These are phyloP conservation scores for Gallinago solitaria DNA, from an alignment of 2,797 vertebrate species.

Conservation along the genomic window DNA sequence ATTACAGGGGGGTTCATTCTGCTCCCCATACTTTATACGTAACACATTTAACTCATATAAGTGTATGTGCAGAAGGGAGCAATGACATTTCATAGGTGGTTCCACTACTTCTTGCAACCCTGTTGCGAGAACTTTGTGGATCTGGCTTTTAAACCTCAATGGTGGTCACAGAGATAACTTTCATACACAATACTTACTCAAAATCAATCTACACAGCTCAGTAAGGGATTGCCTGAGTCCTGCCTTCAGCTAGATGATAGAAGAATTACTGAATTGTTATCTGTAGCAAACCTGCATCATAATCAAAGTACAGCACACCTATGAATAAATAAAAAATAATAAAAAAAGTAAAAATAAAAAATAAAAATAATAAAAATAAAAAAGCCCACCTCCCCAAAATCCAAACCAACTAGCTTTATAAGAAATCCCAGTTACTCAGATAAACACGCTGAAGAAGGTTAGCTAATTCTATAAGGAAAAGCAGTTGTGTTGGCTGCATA, in stretches of 20 bases:
- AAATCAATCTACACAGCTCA: not conserved
- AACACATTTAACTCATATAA: not conserved
- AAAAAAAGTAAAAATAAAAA: not conserved
- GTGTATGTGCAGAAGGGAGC: not conserved
- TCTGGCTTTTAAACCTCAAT: not conserved
- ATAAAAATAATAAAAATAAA: not conserved
- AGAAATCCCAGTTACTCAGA: not conserved
- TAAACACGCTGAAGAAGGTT: not conserved
- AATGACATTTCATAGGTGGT: not conserved
- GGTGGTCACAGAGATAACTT: not conserved
- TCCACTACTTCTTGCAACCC: not conserved
- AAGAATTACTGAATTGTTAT: not conserved
- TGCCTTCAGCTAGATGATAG: not conserved
- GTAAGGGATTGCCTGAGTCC: not conserved
- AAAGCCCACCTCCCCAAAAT: rapidly evolving
- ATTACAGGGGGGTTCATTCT: not conserved
- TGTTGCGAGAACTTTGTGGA: not conserved
- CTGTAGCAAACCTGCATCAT: not conserved
- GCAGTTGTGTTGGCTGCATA: not conserved
- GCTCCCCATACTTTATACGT: not conserved
- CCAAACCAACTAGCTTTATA: not conserved
- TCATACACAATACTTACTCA: not conserved
- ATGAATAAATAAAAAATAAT: no score
- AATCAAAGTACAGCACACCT: not conserved
- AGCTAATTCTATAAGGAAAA: not conserved